Base-by-base conservation (phyloP, 2,888 invertebrate species). In the Gandaritis pyraliata region DNA sequence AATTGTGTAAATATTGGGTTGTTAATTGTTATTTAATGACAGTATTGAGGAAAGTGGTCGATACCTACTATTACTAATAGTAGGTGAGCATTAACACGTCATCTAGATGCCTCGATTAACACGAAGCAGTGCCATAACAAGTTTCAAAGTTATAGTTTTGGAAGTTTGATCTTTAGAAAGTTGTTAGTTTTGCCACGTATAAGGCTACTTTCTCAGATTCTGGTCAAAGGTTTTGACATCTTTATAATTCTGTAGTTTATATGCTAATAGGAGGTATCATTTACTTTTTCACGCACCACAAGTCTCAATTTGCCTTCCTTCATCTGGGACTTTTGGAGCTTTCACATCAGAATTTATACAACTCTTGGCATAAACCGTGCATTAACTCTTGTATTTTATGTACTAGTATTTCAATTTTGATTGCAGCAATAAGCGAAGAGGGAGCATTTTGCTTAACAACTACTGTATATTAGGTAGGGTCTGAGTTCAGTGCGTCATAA, bases 401-500 rank as follows among this genome's bases (percentile, higher is more conserved):
- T 64, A 66, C 67, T 66, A 68, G 69, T 71, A 69, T 69, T 69
- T 71, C 69, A 71, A 71, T 71, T 69, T 71, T 69, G 69, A 71
- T 71, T 65, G 63, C 66, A 68, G 71, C 67, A 69, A 69, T 71
- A 71, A 69, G 69, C 67, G 66, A 66, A 71, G 69, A 66, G 69
- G 71, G 71, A 69, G 65, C 67, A 66, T 71, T 71, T 62, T 66
- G 67, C 69, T 71, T 71, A 71, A 71, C 67, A 71, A 71, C 71
- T 69, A 64, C 66, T 71, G 67, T 71, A 69, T 66, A 71, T 71
- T 69, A 68, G 66, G 71, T 65, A 69, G 69, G 71, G 71, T 74
- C 72, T 69, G 76, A 75, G 74, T 80, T 77, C 78, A 74, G 82
- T 74, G 75, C 81, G 79, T 81, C 83, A 81, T 85, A 84, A 86